These are phyloP conservation scores for Hirtodrosophila histrioides DNA, from an alignment of 2,888 invertebrate genomes.

Conservation along the genomic window DNA sequence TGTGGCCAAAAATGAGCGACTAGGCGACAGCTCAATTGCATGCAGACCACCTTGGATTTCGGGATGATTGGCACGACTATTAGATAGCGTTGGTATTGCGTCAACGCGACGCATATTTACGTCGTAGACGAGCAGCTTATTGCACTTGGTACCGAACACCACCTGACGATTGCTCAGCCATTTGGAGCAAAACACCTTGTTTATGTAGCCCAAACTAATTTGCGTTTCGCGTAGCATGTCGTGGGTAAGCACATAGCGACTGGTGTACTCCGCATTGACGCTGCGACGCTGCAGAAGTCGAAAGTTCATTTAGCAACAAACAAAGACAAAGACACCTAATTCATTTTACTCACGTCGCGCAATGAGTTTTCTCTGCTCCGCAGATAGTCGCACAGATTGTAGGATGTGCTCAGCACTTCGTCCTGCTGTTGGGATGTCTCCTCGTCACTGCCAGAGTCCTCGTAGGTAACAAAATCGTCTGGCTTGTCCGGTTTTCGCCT, in stretches of 20 bases:
- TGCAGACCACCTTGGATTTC: constrained; percentile 93
- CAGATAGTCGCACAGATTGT: constrained; percentile 94
- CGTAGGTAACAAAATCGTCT: constrained; percentile 95
- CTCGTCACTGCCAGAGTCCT: constrained; percentile 94
- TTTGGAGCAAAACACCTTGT: constrained; percentile 97
- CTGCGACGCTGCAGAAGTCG: constrained; percentile 85
- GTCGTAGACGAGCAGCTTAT: constrained; percentile 97
- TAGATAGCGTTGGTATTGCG: constrained; percentile 94
- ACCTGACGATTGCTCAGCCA: constrained; percentile 98
- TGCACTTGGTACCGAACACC: constrained; percentile 98
- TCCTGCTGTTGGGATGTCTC: constrained; percentile 90
- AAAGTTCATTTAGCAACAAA: constrained; percentile 8
- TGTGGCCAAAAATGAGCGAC: constrained; percentile 94
- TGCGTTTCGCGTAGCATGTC: constrained; percentile 95
- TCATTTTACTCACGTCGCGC: constrained; percentile 86
- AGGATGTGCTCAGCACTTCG: constrained; percentile 90
- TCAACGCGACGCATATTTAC: constrained; percentile 93
- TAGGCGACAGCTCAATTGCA: constrained; percentile 97
- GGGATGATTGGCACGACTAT: constrained; percentile 85
- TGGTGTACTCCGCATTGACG: constrained; percentile 92
- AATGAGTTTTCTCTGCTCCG: constrained; percentile 90
- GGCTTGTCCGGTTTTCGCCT: constrained; percentile 93
- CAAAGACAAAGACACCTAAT: not conserved
- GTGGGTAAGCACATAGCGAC: constrained; percentile 94
- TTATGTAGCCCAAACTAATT: constrained; percentile 92